Base-by-base conservation (phyloP, 2,797 vertebrate species). In the Delichon dasypus region DNA sequence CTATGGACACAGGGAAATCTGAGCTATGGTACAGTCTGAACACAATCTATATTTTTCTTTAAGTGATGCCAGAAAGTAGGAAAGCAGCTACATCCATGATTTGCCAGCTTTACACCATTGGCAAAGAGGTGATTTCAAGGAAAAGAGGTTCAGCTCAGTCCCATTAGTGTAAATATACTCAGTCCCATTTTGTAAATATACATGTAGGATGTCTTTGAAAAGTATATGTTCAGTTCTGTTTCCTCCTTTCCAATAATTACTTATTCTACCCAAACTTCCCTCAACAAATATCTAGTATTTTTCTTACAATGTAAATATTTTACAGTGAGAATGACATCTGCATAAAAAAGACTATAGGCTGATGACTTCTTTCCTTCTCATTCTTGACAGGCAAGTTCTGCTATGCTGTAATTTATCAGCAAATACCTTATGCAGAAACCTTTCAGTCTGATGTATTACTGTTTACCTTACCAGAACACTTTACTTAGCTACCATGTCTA, bases 301-400 rank as follows among this genome's bases (percentile, higher is more conserved):
- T 55, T 83, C 79, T 73, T 68, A 58, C 9, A 73, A 4, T 2
- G 5, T 30, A 51, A 54, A 42, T 42, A 7, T 64, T 92, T 72
- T 50, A 71, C 42, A 81, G 16, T 16, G 12, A 87, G 48, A 86
- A 87, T 60, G 34, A n/a, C 57, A 65, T 29, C 20, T 55, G 54
- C 18, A 75, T 71, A 71, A 78, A 84, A 38, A 6, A 74, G 17
- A 78, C 54, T 55, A 55, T 18, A 78, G 58, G 32, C 50, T 75
- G n/a, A 42, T 0, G 0, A 34, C 9, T 12, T 16, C 53, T 81
- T 55, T 79, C 50, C 29, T 85, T 54, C 40, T 66, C 13, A n/a
- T 60, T 85, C 71, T 57, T 78, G 67, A 72, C 42, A 45, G 7
- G n/a, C 5, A 9, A 75, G n/a, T n/a, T 88, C 44, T 38, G 30